Evolutionary conservation across 2,797 vertebrate genomes (phyloP).

Genomic region (Arvicola amphibius): DNA sequence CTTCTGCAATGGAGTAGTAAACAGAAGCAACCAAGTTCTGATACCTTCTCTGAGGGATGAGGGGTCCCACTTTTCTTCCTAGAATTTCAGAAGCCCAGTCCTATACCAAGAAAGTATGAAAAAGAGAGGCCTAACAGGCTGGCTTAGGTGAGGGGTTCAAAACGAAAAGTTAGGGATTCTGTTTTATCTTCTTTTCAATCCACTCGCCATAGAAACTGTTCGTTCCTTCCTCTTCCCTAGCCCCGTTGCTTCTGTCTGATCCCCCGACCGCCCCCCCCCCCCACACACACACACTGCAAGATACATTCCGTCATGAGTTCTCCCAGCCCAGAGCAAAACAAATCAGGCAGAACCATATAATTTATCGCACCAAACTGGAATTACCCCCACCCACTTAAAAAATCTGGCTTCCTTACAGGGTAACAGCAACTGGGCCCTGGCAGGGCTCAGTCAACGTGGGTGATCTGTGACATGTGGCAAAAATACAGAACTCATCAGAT

Average conservation of each 20-base stretch:
- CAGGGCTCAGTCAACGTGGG: conserved; percentile 81
- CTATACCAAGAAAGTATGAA: neutral
- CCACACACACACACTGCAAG: conserved; percentile 22
- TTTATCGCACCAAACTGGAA: conserved; percentile 80
- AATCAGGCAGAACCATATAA: conserved; percentile 80
- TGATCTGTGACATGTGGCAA: conserved; percentile 84
- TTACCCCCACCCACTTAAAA: conserved; percentile 82
- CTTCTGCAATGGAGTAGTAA: neutral
- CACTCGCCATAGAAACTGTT: neutral
- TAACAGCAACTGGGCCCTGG: conserved; percentile 74
- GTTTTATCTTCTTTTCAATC: neutral
- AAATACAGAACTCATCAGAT: conserved; percentile 82
- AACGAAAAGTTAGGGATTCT: neutral
- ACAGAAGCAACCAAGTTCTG: neutral
- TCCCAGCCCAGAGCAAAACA: conserved; percentile 75
- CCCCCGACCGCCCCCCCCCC: fast-evolving
- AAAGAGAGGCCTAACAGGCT: neutral
- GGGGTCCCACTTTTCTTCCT: neutral
- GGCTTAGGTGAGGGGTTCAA: neutral
- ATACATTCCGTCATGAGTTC: conserved; percentile 47
- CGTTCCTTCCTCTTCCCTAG: neutral
- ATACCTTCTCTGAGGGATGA: neutral
- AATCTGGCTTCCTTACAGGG: conserved; percentile 80
- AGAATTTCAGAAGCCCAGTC: neutral
- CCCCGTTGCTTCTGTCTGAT: neutral